Evolutionary conservation across 2,797 vertebrate species (phyloP).

Genomic region (Fundulus diaphanus): DNA sequence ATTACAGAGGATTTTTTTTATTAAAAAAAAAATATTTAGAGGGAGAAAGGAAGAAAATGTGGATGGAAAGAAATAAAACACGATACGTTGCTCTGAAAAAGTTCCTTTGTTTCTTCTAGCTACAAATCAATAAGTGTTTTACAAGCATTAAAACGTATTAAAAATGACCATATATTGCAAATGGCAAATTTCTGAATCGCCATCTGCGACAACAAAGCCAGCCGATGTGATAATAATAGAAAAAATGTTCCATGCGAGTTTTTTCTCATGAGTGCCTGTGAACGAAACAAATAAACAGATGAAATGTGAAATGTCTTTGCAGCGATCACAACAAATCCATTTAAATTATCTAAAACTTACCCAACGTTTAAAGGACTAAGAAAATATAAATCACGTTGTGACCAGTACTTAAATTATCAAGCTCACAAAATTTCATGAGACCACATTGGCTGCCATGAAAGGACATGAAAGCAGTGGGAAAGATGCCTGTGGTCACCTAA

Average conservation of each 20-base stretch:
- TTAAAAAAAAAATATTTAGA: not conserved
- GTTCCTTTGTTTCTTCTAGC: not conserved
- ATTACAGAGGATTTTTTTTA: not conserved
- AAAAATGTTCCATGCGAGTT: no score
- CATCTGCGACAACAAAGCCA: not conserved
- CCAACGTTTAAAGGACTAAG: constrained; percentile 16
- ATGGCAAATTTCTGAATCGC: not conserved
- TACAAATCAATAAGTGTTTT: not conserved
- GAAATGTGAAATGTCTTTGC: constrained; percentile 15
- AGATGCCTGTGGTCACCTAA: constrained; percentile 48
- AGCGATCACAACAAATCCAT: not conserved
- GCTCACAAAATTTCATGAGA: constrained; percentile 18
- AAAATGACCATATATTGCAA: not conserved
- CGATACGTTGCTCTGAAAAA: not conserved
- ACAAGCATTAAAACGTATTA: not conserved
- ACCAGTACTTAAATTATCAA: constrained; percentile 27
- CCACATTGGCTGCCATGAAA: constrained; percentile 8
- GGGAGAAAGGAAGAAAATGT: not conserved
- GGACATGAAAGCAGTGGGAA: constrained; percentile 43
- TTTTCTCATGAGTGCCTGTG: constrained; percentile 2
- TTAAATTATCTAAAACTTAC: constrained; percentile 10
- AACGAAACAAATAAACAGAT: constrained; percentile 13
- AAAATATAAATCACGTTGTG: constrained; percentile 34
- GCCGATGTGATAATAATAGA: not conserved
- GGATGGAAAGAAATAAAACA: not conserved